Evolutionary conservation across 2,113 vertebrate species (phyloP).

Genomic region (Aptenodytes forsteri): DNA sequence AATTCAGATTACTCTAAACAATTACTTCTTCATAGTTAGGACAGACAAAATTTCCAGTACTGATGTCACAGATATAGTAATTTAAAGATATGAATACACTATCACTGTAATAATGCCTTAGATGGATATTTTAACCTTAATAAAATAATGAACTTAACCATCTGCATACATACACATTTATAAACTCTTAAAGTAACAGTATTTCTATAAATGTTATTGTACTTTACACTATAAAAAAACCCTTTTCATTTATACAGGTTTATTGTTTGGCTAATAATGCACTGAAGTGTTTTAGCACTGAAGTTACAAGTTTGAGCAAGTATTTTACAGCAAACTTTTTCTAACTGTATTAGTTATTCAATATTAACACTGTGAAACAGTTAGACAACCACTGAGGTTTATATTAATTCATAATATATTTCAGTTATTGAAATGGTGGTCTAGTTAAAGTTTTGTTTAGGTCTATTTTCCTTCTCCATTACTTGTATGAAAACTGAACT

Average conservation of each 20-base stretch:
- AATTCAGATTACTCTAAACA: neutral
- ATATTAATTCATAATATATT: neutral
- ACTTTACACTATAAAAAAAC: neutral
- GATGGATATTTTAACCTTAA: neutral
- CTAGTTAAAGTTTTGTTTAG: neutral
- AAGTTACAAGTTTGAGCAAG: neutral
- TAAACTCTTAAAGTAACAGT: neutral
- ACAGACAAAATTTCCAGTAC: neutral
- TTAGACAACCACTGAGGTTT: neutral
- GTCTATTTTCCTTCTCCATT: neutral
- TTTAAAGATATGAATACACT: neutral
- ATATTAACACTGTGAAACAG: neutral
- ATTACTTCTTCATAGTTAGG: neutral
- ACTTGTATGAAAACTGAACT: neutral
- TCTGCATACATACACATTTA: neutral
- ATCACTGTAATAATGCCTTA: neutral
- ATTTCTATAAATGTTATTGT: neutral
- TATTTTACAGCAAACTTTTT: neutral
- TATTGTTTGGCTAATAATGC: neutral
- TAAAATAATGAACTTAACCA: neutral
- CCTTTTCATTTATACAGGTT: neutral
- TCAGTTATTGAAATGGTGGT: neutral
- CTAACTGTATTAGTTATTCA: neutral
- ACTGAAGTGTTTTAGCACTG: neutral
- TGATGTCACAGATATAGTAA: neutral